Evolutionary conservation across 2,888 invertebrate species (phyloP), one percentile per base, ranked within the genome.

Genomic region (Eupithecia vulgata): DNA sequence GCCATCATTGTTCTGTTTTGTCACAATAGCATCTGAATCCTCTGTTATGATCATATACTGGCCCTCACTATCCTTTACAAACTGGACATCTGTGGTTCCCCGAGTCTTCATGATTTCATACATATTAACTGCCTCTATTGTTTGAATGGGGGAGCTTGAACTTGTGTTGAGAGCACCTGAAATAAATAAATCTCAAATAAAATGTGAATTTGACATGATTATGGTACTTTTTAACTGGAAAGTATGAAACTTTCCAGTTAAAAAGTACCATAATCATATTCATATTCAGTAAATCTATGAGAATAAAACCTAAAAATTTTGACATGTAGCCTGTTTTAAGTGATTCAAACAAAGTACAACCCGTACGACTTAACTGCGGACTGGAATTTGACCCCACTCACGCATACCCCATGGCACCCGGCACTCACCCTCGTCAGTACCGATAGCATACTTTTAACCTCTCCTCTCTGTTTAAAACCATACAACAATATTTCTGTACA

Each of bases 1-100:
- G 1, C 93, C 94, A 88, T 94, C 92, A 81, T 87, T 85, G 74
- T 92, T 92, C 79, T 93, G 92, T 79, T 90, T 93, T 1, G 92
- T 91, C 7, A 94, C 88, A 59, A 93, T 84, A 57, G 89, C 69
- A 30, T 82, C 67, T 6, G 84, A 83, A 1, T 88, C 87, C 42
- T 88, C 83, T 0, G 87, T 83, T 30, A 93, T 80, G 64, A 93
- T 87, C 66, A 93, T 84, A 78, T 90, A 94, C 59, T 87, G 85
- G 62, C 85, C 87, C 21, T 87, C 85, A 0, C 87, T 89, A 80
- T 88, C 81, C 52, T 89, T 88, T 4, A 92, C 81, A 57, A 93
- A 78, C 70, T 90, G 90, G 48, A 93, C 66, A 68, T 90, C 90
- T 70, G 88, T 87, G 6, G 84, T 86, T 72, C 88, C 85, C 5